Evolutionary conservation across 2,888 invertebrate genomes (phyloP).

Genomic region (Cryptus armator): DNA sequence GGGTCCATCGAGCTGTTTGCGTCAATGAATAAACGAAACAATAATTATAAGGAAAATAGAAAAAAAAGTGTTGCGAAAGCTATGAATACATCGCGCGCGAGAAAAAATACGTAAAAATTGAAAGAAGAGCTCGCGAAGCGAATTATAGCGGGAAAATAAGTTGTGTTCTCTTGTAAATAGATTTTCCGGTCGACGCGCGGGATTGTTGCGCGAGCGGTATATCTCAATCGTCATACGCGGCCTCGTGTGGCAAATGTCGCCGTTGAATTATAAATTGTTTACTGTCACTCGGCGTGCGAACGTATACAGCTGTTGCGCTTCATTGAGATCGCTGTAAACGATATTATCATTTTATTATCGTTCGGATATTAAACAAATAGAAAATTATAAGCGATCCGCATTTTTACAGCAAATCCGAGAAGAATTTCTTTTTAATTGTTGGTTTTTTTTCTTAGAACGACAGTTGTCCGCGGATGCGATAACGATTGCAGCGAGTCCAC

Average conservation of each 20-base stretch:
- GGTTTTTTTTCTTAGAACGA: background rate
- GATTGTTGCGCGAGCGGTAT: background rate
- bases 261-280: constrained; percentile 60
- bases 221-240: constrained; percentile 12
- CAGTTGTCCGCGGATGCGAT: background rate
- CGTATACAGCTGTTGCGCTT: constrained; percentile 20
- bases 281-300: background rate
- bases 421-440: background rate
- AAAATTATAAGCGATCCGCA: background rate
- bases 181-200: constrained; percentile 8
- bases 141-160: background rate
- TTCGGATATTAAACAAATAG: background rate
- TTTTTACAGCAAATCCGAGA: background rate
- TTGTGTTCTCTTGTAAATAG: constrained; percentile 11
- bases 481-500: background rate
- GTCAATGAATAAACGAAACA: constrained; percentile 68
- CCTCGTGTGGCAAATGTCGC: constrained; percentile 9
- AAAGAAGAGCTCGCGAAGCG: background rate
- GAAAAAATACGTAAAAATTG: background rate
- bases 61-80: background rate
- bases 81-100: background rate
- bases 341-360: constrained; percentile 25
- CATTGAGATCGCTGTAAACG: constrained; percentile 7
- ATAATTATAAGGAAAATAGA: background rate
- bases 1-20: constrained; percentile 86